These are phyloP conservation scores for Xerus inauris DNA, from an alignment of 2,113 vertebrate species.

Conservation along the genomic window DNA sequence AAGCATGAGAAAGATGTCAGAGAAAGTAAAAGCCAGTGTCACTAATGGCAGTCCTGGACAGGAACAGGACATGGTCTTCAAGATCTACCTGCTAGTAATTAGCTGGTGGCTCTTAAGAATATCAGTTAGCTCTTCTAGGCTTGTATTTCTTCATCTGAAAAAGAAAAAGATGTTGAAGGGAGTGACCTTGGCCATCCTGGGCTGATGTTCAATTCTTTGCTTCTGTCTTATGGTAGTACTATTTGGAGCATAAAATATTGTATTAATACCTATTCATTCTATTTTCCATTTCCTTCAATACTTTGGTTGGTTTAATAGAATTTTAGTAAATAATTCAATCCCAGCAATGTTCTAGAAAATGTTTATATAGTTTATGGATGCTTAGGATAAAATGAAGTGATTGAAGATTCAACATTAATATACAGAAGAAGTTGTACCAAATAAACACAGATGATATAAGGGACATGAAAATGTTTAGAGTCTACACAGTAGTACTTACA, in stretches of 20 bases:
- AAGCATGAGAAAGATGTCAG: background rate
- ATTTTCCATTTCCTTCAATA: background rate
- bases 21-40: background rate
- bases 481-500: background rate
- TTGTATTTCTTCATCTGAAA: background rate
- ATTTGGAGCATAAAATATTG: background rate
- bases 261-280: background rate
- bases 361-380: slow-evolving; percentile 49
- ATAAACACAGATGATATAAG: slow-evolving; percentile 33
- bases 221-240: background rate
- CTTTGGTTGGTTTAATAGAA: background rate
- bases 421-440: slow-evolving; percentile 4
- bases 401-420: background rate
- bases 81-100: background rate
- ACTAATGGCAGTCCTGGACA: background rate
- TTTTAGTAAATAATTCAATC: slow-evolving; percentile 16
- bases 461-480: slow-evolving; percentile 36
- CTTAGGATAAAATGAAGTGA: slow-evolving; percentile 20
- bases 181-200: background rate
- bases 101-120: background rate
- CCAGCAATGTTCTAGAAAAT: slow-evolving; percentile 19
- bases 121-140: background rate
- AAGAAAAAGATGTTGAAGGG: background rate
- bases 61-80: background rate
- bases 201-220: background rate